A percentile compares a stretch with the other conserved stretches of the same genome.
Evolutionary conservation across 2,888 invertebrate species (phyloP).

Genomic region (Sminthurides aquaticus): DNA sequence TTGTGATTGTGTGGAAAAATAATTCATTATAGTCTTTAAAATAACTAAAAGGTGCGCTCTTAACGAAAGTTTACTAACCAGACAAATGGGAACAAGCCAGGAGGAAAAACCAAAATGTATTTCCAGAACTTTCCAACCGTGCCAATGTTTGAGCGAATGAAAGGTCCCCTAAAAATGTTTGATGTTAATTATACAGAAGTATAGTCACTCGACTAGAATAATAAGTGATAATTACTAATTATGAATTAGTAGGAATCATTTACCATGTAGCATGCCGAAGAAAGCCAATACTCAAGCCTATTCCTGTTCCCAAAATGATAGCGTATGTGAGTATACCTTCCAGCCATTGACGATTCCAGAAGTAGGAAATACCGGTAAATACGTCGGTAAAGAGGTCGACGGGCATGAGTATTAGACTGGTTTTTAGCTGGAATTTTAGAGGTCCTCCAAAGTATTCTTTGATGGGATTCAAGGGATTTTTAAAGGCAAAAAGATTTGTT

Average conservation of each 20-base stretch:
- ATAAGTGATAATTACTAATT: too few species aligned
- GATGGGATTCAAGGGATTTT: neutral
- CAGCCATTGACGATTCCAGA: neutral
- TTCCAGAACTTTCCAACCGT: neutral
- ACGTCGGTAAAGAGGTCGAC: neutral
- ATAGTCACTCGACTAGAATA: too few species aligned
- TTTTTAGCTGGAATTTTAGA: neutral
- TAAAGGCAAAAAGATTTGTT: too few species aligned
- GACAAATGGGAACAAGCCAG: neutral
- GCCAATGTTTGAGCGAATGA: too few species aligned
- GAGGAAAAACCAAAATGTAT: neutral
- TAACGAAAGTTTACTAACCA: neutral
- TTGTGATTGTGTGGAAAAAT: too few species aligned
- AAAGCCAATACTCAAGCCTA: neutral
- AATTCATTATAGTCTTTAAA: too few species aligned
- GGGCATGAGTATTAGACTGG: neutral
- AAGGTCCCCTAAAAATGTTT: too few species aligned
- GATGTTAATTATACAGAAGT: too few species aligned
- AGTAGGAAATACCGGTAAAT: neutral
- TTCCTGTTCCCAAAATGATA: neutral
- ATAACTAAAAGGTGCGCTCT: too few species aligned
- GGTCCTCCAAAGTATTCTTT: neutral
- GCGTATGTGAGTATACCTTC: neutral
- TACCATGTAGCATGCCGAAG: too few species aligned
- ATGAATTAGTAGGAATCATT: too few species aligned